Evolutionary conservation across 1,140 invertebrate species (phyloP), one percentile per base, ranked within the genome.

Genomic region (Phortica variegata): DNA sequence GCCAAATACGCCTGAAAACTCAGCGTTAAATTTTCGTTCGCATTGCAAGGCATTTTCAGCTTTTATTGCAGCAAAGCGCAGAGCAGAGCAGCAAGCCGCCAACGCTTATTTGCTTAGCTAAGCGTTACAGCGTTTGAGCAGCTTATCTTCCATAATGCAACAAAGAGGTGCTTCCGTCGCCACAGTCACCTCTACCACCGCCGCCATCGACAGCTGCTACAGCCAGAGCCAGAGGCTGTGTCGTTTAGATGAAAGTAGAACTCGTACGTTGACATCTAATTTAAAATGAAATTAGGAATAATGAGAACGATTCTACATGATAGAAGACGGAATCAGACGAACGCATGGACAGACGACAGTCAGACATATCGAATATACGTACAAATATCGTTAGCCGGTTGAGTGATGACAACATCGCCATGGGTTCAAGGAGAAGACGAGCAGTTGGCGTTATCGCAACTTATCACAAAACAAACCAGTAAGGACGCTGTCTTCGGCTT

Each of bases 231-330:
- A 19, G n/a, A 12, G 7, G 29, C 36, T 26, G 21, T 31, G 41
- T 40, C 21, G 17, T 8, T 13, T 13, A 8, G 16, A 37, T 6
- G 26, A 29, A 29, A 29, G 26, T 29, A 7, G 6, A 12, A 12
- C 26, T 12, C 26, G 26, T 29, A 12, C 26, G 26, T 6, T 20
- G 23, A 65, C 68, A 72, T 72, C 60, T 72, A 68, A 72, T 72
- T 72, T 72, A 72, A 72, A 65, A 44, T 54, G 68, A 72, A 72
- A 72, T 72, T 72, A 72, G 63, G 56, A 72, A 71, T 72, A 72
- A 72, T 72, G 56, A 69, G 62, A 55, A 71, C 60, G 58, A 49
- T 60, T 63, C 56, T 62, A 65, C 61, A 63, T 63, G 61, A 63
- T 56, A 63, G 51, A 66, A 10, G 10, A 26, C 5, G 23, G 10